Conservation (phyloP, 2,113 vertebrate species). For the Monopterus albus region DNA sequence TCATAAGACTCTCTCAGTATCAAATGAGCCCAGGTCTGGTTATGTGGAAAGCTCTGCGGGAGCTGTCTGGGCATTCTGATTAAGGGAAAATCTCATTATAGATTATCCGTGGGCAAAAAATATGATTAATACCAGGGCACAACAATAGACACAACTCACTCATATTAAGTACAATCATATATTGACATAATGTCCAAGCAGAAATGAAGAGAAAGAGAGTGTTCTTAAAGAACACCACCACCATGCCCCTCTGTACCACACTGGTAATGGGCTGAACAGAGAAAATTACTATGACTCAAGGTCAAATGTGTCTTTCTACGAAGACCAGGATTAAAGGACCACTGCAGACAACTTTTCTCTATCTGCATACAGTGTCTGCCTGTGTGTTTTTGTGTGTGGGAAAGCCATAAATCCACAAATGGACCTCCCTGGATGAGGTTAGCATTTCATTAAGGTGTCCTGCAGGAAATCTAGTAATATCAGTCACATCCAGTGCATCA, state of each 20-base stretch:
- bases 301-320: slow-evolving; percentile 1
- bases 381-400: neutral
- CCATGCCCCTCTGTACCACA: neutral
- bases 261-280: neutral
- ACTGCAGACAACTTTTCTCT: neutral
- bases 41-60: slow-evolving; percentile 41
- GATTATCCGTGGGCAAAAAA: slow-evolving; percentile 58
- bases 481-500: neutral
- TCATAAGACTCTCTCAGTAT: slow-evolving; percentile 16
- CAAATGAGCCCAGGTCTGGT: slow-evolving; percentile 21
- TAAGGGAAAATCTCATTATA: slow-evolving; percentile 68
- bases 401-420: neutral
- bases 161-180: slow-evolving; percentile 29
- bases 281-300: slow-evolving; percentile 2
- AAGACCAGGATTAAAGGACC: neutral
- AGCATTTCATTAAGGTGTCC: slow-evolving; percentile 1
- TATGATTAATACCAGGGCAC: slow-evolving; percentile 49
- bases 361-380: neutral
- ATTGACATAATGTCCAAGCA: slow-evolving; percentile 45
- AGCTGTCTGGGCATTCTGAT: slow-evolving; percentile 55
- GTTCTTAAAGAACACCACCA: slow-evolving; percentile 26
- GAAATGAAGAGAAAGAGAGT: slow-evolving; percentile 7
- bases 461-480: slow-evolving; percentile 4
- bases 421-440: neutral
- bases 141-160: slow-evolving; percentile 38